Evolutionary conservation across 2,113 vertebrate species (phyloP).

Genomic region (chimpanzee (Pan troglodytes)): NHGRI_mPanTro3-v2.1_pri NC_072421.2:50319001-50319500

Average conservation of each 20-base stretch:
- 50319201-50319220: neutral
- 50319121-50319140: slow-evolving; percentile 34
- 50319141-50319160: slow-evolving; percentile 24
- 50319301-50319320: slow-evolving; percentile 22
- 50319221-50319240: slow-evolving; percentile 15
- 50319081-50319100: slow-evolving; percentile 35
- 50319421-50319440: slow-evolving; percentile 49
- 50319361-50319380: slow-evolving; percentile 43
- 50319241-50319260: slow-evolving; percentile 33
- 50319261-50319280: neutral
- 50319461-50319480: slow-evolving; percentile 13
- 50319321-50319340: slow-evolving; percentile 36
- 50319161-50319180: slow-evolving; percentile 50
- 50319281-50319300: slow-evolving; percentile 37
- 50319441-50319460: neutral
- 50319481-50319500: slow-evolving; percentile 29
- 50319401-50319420: slow-evolving; percentile 43
- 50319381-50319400: slow-evolving; percentile 4
- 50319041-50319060: slow-evolving; percentile 45
- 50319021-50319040: slow-evolving; percentile 36
- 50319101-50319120: slow-evolving; percentile 25
- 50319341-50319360: slow-evolving; percentile 6
- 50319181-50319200: slow-evolving; percentile 61
- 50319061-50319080: slow-evolving; percentile 46
- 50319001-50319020: slow-evolving; percentile 29